Evolutionary conservation across 2,888 invertebrate genomes (phyloP).

Genomic region (Artemia sp.): DNA sequence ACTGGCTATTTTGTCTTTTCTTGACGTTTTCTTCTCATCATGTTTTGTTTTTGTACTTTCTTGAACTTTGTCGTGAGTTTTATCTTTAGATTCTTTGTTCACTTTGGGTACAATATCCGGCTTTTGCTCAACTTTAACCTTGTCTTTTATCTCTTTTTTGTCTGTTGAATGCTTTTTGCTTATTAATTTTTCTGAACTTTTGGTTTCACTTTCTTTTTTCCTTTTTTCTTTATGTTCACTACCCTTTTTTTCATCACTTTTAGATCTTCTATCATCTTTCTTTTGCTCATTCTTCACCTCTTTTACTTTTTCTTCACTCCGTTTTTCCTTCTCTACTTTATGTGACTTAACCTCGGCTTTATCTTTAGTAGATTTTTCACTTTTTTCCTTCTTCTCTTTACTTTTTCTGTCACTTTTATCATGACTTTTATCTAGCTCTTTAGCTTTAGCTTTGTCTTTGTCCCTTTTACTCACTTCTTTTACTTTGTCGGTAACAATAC

Average conservation of each 20-base stretch:
- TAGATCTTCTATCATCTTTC: slow-evolving; percentile 10
- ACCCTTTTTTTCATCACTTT: not conserved
- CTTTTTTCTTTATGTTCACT: not conserved
- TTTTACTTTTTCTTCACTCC: slow-evolving; percentile 28
- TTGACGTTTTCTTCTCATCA: not conserved
- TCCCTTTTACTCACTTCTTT: slow-evolving; percentile 29
- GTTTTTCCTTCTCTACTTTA: slow-evolving; percentile 16
- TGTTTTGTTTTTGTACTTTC: slow-evolving; percentile 2
- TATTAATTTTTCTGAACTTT: not conserved
- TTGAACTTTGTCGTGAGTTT: not conserved
- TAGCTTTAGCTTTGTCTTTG: slow-evolving; percentile 39
- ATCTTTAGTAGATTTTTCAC: slow-evolving; percentile 25
- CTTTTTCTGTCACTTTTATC: slow-evolving; percentile 41
- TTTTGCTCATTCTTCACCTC: slow-evolving; percentile 38
- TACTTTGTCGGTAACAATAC: not conserved
- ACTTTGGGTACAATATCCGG: not conserved
- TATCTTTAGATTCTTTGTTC: not conserved
- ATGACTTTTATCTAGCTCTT: slow-evolving; percentile 25
- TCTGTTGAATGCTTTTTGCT: not conserved
- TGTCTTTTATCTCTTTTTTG: not conserved
- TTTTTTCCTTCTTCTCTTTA: slow-evolving; percentile 36
- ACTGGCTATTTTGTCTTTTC: not conserved
- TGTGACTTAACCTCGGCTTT: slow-evolving; percentile 31
- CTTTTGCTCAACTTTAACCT: not conserved
- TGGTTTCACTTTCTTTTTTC: slow-evolving; percentile 9